phyloP scores from a whole-genome alignment of 2,888 invertebrate genomes.

The Nephrotoma flavescens region DNA sequence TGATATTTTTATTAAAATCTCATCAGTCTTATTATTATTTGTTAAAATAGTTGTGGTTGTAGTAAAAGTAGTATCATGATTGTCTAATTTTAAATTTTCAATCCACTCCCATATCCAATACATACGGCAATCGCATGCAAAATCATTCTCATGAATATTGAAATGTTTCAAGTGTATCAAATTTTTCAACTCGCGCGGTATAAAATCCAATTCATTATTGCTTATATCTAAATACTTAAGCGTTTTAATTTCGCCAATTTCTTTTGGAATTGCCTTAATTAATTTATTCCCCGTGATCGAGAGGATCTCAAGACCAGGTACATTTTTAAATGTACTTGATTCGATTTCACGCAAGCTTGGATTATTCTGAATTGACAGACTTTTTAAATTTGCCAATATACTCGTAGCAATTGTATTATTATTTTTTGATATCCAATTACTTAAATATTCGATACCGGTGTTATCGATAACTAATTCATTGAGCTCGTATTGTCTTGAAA shows the following conservation, averaged over 20 bases:
- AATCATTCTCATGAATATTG: slow-evolving; percentile 58
- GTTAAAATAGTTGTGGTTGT: background rate
- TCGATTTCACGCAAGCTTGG: slow-evolving; percentile 44
- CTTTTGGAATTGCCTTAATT: slow-evolving; percentile 37
- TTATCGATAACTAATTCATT: slow-evolving; percentile 45
- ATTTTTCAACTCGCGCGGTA: slow-evolving; percentile 54
- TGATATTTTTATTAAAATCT: slow-evolving; percentile 28
- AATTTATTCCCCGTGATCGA: slow-evolving; percentile 56
- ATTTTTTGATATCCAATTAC: slow-evolving; percentile 36
- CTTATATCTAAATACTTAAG: slow-evolving; percentile 52
- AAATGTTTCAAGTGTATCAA: slow-evolving; percentile 47
- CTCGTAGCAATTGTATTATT: slow-evolving; percentile 30
- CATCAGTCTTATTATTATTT: slow-evolving; percentile 7
- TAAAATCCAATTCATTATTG: slow-evolving; percentile 50
- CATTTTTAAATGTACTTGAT: slow-evolving; percentile 44
- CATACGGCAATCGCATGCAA: slow-evolving; percentile 78
- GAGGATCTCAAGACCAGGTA: slow-evolving; percentile 42
- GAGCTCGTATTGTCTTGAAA: slow-evolving; percentile 47
- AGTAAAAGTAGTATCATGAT: slow-evolving; percentile 1
- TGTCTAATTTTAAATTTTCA: slow-evolving; percentile 19
- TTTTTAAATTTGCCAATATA: slow-evolving; percentile 44
- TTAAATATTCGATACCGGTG: slow-evolving; percentile 47
- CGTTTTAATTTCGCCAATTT: slow-evolving; percentile 24
- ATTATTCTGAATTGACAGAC: slow-evolving; percentile 47
- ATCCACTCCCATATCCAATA: slow-evolving; percentile 58